Percentiles rank a stretch among this genome's conserved stretches.
These are phyloP conservation scores for Anthopleura sola DNA, from an alignment of 64 coral and sea anemone species.

Conservation along the genomic window DNA sequence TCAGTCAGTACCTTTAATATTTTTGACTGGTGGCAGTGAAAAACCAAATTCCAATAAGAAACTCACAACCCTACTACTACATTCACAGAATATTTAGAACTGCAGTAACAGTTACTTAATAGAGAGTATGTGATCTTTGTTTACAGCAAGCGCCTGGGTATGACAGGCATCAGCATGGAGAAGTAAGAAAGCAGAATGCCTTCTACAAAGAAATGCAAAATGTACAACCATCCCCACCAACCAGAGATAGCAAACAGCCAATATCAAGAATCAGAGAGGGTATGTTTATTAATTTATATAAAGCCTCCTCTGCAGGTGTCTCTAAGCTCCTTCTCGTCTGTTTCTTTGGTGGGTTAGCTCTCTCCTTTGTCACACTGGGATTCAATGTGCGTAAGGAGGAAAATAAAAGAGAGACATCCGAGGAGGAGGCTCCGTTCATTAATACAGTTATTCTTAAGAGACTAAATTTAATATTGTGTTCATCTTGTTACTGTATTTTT, in stretches of 20 bases:
- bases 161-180: not conserved
- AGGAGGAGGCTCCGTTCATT: not conserved
- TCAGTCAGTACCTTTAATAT: too few species aligned
- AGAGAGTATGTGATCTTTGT: not conserved
- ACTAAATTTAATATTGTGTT: not conserved
- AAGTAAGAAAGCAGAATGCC: conserved; percentile 25
- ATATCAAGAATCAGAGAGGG: not conserved
- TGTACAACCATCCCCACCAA: not conserved
- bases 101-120: too few species aligned
- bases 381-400: too few species aligned
- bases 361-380: too few species aligned
- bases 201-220: conserved; percentile 38
- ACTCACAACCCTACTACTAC: too few species aligned
- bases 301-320: too few species aligned
- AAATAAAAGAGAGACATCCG: too few species aligned
- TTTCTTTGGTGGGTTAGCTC: too few species aligned
- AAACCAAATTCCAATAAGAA: too few species aligned
- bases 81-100: too few species aligned
- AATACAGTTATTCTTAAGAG: not conserved
- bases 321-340: too few species aligned
- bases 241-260: not conserved
- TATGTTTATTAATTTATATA: not conserved
- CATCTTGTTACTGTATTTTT: not conserved
- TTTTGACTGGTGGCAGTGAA: too few species aligned
- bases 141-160: not conserved